Evolutionary conservation across 2,113 vertebrate genomes (phyloP).

Genomic region (Pangasianodon hypophthalmus): DNA sequence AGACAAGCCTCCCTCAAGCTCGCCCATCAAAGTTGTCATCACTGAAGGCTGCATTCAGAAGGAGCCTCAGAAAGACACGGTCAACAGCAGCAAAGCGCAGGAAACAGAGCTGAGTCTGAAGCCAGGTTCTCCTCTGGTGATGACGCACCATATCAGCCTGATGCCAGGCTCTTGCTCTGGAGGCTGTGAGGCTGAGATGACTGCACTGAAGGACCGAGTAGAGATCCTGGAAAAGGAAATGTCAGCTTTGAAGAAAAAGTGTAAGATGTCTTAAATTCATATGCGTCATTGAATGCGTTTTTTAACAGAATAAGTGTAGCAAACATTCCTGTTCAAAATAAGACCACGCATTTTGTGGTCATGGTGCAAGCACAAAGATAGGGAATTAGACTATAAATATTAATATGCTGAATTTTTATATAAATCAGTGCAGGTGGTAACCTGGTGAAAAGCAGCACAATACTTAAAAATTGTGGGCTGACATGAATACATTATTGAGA

Average conservation of each 20-base stretch:
- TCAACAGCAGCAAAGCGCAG: constrained; percentile 53
- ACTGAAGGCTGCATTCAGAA: constrained; percentile 61
- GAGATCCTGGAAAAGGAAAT: constrained; percentile 73
- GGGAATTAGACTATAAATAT: background rate
- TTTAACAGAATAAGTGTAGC: background rate
- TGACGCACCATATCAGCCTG: constrained; percentile 76
- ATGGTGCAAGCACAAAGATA: background rate
- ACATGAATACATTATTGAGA: background rate
- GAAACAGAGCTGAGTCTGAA: constrained; percentile 66
- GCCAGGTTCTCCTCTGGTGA: constrained; percentile 72
- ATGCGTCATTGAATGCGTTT: background rate
- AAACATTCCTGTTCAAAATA: background rate
- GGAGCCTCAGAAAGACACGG: constrained; percentile 41
- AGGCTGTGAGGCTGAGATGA: constrained; percentile 67
- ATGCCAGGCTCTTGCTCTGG: constrained; percentile 66
- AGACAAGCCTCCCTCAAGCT: constrained; percentile 39
- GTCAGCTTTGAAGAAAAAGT: constrained; percentile 69
- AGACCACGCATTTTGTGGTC: background rate
- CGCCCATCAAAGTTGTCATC: constrained; percentile 70
- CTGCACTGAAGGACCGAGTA: constrained; percentile 65
- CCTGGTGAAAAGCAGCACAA: background rate
- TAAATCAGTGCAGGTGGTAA: too few relatives aligned
- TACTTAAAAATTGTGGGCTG: background rate
- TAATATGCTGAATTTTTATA: too few relatives aligned
- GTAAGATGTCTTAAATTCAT: constrained; percentile 57